A percentile compares a stretch with the other conserved stretches of the same genome.
Conservation (phyloP, 1,140 invertebrate genomes). For the Cydia fagiglandana region DNA sequence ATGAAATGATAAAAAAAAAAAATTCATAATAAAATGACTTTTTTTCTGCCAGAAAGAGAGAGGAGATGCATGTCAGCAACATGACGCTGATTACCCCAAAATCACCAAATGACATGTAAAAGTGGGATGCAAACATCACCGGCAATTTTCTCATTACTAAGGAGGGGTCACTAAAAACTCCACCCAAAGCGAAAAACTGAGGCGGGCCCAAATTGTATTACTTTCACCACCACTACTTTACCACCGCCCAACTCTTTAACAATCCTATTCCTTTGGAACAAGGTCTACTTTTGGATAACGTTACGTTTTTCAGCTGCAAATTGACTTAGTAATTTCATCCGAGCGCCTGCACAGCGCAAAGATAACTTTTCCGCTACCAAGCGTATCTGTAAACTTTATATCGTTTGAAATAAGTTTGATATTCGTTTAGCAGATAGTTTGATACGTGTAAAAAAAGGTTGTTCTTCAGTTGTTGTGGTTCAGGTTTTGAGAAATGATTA, state of each 20-base stretch:
- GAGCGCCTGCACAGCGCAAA: neutral
- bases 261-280: neutral
- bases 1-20: no score
- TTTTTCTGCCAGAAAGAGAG: no score
- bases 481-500: constrained; percentile 55
- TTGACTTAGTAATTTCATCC: constrained; percentile 11
- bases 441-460: neutral
- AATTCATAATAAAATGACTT: no score
- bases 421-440: constrained; percentile 3
- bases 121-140: constrained; percentile 1
- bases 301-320: neutral
- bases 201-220: constrained; percentile 26
- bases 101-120: neutral
- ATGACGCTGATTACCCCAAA: no score
- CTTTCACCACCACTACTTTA: neutral
- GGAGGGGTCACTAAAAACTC: constrained; percentile 24
- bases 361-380: neutral
- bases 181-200: constrained; percentile 14
- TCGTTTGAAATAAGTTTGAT: constrained; percentile 14
- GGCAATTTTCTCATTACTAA: constrained; percentile 18
- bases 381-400: neutral
- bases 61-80: no score
- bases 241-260: neutral
- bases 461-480: constrained; percentile 33
- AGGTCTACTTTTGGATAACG: neutral